Evolutionary conservation across 2,113 vertebrate species (phyloP).

Genomic region (Tragelaphus scriptus): DNA sequence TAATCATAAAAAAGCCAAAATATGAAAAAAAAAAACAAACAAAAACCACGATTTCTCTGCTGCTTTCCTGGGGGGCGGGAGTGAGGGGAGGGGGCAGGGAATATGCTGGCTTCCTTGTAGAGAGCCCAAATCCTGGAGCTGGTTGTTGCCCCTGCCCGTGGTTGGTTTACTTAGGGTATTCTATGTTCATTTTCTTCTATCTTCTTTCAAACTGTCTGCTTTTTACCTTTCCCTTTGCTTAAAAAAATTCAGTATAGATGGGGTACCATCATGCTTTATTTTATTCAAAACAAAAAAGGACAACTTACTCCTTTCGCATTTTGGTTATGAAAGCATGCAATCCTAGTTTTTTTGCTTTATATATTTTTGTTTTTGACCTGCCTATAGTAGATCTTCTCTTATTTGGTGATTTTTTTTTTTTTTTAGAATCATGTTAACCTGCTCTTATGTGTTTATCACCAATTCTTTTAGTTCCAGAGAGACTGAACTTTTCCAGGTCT

Average conservation of each 20-base stretch:
- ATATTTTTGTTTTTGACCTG: not conserved
- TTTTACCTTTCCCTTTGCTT: not conserved
- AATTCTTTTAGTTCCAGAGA: not conserved
- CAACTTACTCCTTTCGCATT: not conserved
- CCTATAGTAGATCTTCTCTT: not conserved
- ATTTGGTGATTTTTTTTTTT: not conserved
- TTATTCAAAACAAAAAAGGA: not conserved
- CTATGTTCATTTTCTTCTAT: not conserved
- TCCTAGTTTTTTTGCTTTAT: not conserved
- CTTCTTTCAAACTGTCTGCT: not conserved
- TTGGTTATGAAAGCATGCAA: not conserved
- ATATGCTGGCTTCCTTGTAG: not conserved
- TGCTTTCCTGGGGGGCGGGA: not conserved
- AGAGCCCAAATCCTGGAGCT: not conserved
- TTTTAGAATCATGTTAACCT: not conserved
- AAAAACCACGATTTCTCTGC: not conserved
- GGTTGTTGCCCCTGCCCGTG: not conserved
- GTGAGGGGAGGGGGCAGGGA: not conserved
- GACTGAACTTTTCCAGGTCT: not conserved
- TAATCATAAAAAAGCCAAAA: not conserved
- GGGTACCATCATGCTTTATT: not conserved
- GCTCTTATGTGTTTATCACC: not conserved
- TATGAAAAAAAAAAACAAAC: not conserved
- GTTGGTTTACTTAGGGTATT: not conserved
- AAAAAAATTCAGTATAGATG: not conserved